phyloP scores from a whole-genome alignment of 2,888 invertebrate species.

The Sinodicranocentrus sp. region DNA sequence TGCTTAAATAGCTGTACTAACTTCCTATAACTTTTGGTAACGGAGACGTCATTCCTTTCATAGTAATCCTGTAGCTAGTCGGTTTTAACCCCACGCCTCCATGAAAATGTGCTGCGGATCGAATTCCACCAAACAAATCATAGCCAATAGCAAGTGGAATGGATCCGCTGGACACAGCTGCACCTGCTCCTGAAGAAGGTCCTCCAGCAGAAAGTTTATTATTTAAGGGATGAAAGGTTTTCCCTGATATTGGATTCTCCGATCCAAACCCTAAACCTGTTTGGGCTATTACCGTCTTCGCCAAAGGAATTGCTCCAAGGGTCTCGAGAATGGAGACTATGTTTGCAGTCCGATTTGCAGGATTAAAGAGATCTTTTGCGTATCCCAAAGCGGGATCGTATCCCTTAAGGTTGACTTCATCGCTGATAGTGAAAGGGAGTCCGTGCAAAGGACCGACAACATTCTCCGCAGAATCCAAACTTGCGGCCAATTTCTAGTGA shows the following conservation, averaged over 20 bases:
- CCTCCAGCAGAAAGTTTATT: constrained; percentile 70
- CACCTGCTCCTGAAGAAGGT: constrained; percentile 69
- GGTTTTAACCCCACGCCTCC: constrained; percentile 80
- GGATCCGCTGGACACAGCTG: constrained; percentile 67
- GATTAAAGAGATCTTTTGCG: constrained; percentile 34
- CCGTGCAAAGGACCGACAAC: constrained; percentile 77
- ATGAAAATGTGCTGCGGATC: constrained; percentile 79
- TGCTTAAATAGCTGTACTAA: no score
- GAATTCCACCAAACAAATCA: constrained; percentile 29
- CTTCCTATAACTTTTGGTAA: no score
- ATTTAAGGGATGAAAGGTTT: constrained; percentile 70
- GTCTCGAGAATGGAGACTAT: constrained; percentile 63
- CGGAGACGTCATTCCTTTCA: no score
- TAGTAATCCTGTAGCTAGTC: constrained; percentile 49
- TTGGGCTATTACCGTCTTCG: constrained; percentile 78
- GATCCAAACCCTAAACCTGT: constrained; percentile 71
- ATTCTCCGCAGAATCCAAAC: constrained; percentile 68
- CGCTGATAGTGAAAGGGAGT: constrained; percentile 78
- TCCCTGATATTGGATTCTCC: constrained; percentile 74
- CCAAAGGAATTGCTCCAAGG: constrained; percentile 79
- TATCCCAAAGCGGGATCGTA: constrained; percentile 68
- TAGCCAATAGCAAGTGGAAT: constrained; percentile 70
- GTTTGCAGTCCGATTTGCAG: constrained; percentile 57
- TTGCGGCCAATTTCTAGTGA: constrained; percentile 72
- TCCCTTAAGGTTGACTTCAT: constrained; percentile 77